A percentile compares a stretch with the other conserved stretches of the same genome.
phyloP scores from a whole-genome alignment of 2,113 vertebrate species.

The Felis chaus region DNA sequence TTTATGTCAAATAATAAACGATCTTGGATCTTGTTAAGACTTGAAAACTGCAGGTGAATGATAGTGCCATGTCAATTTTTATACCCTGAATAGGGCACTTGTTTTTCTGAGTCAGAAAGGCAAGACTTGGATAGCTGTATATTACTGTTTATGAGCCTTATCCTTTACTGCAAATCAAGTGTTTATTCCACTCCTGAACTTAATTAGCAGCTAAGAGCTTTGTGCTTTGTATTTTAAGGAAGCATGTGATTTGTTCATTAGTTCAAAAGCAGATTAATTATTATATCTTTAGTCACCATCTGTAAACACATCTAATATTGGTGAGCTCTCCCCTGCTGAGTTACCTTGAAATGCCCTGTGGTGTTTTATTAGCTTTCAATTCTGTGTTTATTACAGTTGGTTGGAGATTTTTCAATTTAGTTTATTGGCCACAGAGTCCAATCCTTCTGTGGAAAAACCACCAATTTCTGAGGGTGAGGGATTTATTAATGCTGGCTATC shows the following conservation, averaged over 20 bases:
- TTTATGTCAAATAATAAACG: conserved; percentile 17
- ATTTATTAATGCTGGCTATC: conserved; percentile 59
- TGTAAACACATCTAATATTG: conserved; percentile 77
- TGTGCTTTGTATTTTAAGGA: conserved; percentile 80
- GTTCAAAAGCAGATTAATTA: conserved; percentile 81
- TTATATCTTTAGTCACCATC: conserved; percentile 79
- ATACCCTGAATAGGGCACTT: conserved; percentile 46
- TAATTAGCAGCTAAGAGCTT: conserved; percentile 80
- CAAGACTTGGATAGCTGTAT: conserved; percentile 41
- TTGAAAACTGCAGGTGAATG: conserved; percentile 19
- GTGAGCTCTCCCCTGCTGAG: conserved; percentile 71
- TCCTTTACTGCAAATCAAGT: conserved; percentile 73
- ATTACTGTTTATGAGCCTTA: conserved; percentile 73
- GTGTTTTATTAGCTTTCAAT: conserved; percentile 79
- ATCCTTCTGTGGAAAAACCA: conserved; percentile 64
- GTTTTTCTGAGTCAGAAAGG: conserved; percentile 1
- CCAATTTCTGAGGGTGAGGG: conserved; percentile 56
- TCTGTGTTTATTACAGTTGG: conserved; percentile 77
- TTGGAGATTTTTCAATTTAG: conserved; percentile 72
- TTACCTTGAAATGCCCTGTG: conserved; percentile 80
- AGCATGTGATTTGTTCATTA: conserved; percentile 80
- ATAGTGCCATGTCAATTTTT: conserved; percentile 17
- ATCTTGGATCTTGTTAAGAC: not conserved
- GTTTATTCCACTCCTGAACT: conserved; percentile 78
- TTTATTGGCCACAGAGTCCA: conserved; percentile 67